Conservation (phyloP, 2,888 invertebrate genomes). For the Apodemia mormo region DNA sequence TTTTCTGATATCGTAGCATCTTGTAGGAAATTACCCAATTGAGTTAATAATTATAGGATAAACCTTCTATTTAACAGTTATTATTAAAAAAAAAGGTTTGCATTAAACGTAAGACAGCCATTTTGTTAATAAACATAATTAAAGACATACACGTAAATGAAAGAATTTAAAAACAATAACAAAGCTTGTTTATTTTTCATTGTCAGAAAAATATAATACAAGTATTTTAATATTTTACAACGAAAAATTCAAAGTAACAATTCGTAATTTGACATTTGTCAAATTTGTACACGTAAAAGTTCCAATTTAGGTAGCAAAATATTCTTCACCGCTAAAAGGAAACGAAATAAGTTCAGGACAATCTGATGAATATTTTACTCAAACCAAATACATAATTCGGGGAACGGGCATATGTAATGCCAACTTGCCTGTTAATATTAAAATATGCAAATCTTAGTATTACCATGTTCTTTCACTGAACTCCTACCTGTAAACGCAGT, state of each 20-base stretch:
- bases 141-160: no score
- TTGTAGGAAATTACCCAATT: no score
- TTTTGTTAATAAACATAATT: no score
- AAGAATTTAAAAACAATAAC: no score
- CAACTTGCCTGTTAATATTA: slow-evolving; percentile 65
- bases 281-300: slow-evolving; percentile 23
- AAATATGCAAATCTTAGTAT: slow-evolving; percentile 66
- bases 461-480: slow-evolving; percentile 54
- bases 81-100: no score
- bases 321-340: slow-evolving; percentile 7
- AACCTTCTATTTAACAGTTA: no score
- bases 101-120: no score
- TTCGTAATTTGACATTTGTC: slow-evolving; percentile 12
- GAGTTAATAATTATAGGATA: no score
- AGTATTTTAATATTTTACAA: background rate
- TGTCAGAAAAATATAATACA: no score
- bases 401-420: slow-evolving; percentile 47
- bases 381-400: slow-evolving; percentile 53
- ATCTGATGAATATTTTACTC: slow-evolving; percentile 55
- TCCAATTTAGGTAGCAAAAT: slow-evolving; percentile 18
- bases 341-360: slow-evolving; percentile 19
- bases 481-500: slow-evolving; percentile 46
- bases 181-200: no score
- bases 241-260: background rate
- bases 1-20: no score